Evolutionary conservation across 2,113 vertebrate genomes (phyloP), one percentile per base, ranked within the genome.

Genomic region (Apteryx mantelli): DNA sequence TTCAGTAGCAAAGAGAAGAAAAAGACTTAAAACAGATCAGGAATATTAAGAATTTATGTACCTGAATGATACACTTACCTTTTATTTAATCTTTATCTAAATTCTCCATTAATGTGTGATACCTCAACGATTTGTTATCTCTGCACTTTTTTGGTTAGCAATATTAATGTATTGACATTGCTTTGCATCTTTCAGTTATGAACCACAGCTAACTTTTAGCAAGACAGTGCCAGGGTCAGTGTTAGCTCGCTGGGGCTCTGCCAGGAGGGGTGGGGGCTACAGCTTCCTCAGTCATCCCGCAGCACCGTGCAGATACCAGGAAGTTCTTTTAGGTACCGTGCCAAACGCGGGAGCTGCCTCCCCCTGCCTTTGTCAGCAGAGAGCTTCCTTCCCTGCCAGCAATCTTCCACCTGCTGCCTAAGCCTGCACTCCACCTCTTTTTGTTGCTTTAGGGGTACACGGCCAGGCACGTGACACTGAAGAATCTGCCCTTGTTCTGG

Each of bases 401-500:
- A 7, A 56, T 18, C 36, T 17, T 58, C 63, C 56, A 34, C 8
- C 42, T 18, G 65, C 65, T 20, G 42, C 42, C 38, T 46, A 11
- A 32, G 42, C 28, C 40, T 38, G 61, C 21, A 11, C 36, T 64
- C 32, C 12, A 6, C 66, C 8, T 6, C 48, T 38, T 42, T 1
- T 36, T 1, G 0, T 5, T 10, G 70, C 71, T 58, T n/a, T 25
- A 16, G 4, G 0, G 7, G 28, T 28, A 24, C 75, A 50, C 19
- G 1, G 11, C 68, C 24, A 17, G 38, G 36, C 55, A 69, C 32
- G 25, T 1, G 32, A 21, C 10, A 3, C 13, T 3, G 8, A 69
- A 50, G 25, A 44, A 64, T 2, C 9, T 17, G 55, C 55, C 48
- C 42, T 38, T 12, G 7, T 28, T 65, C 34, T 1, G 1, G 30